A percentile compares a stretch with the other conserved stretches of the same genome.
Conservation (phyloP, 2,113 vertebrate genomes). For the Platycercus adscitus region DNA sequence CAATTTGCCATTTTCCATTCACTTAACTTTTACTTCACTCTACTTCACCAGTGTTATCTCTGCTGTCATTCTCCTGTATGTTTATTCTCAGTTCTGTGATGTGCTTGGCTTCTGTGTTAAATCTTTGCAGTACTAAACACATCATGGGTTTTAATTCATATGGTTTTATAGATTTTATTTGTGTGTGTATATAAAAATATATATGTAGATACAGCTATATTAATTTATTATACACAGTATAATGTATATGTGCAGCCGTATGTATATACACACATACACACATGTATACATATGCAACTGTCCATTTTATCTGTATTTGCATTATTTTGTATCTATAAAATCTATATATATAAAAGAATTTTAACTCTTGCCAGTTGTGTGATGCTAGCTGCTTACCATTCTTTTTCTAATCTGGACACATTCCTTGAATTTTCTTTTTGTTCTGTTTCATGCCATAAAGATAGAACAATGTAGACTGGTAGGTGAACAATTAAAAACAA, state of each 20-base stretch:
- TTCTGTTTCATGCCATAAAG: neutral
- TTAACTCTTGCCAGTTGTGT: neutral
- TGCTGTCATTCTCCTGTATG: neutral
- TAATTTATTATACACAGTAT: neutral
- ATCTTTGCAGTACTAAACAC: neutral
- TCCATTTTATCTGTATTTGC: neutral
- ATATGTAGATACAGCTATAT: neutral
- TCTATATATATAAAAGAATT: neutral
- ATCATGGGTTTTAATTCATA: neutral
- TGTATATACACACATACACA: neutral
- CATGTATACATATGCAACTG: neutral
- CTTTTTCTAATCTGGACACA: neutral
- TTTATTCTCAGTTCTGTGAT: neutral
- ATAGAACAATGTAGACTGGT: neutral
- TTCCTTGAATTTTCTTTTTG: neutral
- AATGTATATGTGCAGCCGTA: neutral
- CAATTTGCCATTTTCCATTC: neutral
- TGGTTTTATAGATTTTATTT: neutral
- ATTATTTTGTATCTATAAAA: neutral
- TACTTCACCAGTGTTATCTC: neutral
- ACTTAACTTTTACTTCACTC: neutral
- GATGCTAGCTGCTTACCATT: neutral
- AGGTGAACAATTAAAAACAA: neutral
- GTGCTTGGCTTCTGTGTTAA: neutral
- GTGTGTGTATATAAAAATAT: neutral